Percentiles rank a stretch among this genome's conserved stretches.
Evolutionary conservation across 2,797 vertebrate species (phyloP).

Genomic region (Cynopterus sphinx): DNA sequence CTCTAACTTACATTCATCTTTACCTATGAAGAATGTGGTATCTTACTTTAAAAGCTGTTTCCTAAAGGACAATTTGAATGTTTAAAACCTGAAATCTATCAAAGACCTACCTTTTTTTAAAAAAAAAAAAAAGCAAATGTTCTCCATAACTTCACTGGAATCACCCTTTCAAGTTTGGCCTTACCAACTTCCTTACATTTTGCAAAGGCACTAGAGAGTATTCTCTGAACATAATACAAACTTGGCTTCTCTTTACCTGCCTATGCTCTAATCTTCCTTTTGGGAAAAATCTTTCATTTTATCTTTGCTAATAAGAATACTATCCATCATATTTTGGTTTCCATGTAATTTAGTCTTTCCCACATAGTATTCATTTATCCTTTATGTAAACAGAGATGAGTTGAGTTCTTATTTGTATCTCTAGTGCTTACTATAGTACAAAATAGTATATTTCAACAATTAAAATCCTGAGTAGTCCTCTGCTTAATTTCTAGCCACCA

Average conservation of each 20-base stretch:
- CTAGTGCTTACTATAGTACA: neutral
- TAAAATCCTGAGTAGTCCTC: neutral
- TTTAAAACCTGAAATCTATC: neutral
- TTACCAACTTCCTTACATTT: neutral
- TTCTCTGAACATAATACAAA: neutral
- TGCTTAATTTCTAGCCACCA: neutral
- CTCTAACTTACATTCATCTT: slow-evolving; percentile 38
- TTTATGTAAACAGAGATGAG: neutral
- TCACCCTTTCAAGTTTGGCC: neutral
- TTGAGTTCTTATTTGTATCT: neutral
- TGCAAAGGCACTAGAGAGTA: neutral
- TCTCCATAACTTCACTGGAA: neutral
- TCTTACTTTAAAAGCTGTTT: neutral
- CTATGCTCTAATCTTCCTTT: neutral
- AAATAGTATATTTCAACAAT: neutral
- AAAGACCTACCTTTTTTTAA: neutral
- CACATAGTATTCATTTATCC: neutral
- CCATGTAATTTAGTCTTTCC: neutral
- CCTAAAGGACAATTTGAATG: neutral
- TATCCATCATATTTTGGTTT: neutral
- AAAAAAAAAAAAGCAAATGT: neutral
- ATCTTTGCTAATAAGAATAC: neutral
- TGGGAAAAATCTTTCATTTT: neutral
- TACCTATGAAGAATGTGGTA: neutral
- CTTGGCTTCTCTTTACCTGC: neutral